Percentiles rank a stretch among this genome's conserved stretches.
Conservation (phyloP, 92 coral and sea anemone species). For the Nematostella vectensis region DNA sequence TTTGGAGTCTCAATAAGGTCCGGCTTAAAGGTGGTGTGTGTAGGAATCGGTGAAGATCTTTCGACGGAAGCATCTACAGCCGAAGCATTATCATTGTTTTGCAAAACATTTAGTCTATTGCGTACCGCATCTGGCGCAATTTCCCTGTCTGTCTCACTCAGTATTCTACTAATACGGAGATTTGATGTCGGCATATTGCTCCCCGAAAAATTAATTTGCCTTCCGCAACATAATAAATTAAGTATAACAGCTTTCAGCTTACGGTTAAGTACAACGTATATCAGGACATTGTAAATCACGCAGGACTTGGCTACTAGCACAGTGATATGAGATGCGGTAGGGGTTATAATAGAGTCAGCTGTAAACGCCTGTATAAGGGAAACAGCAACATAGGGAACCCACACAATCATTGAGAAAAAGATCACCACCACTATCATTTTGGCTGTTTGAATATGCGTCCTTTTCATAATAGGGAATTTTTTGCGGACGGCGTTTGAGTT, state of each 20-base stretch:
- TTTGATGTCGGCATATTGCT: constrained; percentile 17
- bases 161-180: constrained; percentile 42
- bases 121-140: constrained; percentile 39
- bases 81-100: constrained; percentile 19
- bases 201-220: constrained; percentile 10
- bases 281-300: constrained; percentile 90
- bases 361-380: constrained; percentile 65
- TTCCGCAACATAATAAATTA: constrained; percentile 65
- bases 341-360: constrained; percentile 37
- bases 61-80: constrained; percentile 3
- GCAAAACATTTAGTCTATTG: constrained; percentile 40
- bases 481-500: constrained; percentile 28
- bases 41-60: neutral
- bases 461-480: constrained; percentile 40
- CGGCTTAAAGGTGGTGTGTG: constrained; percentile 2
- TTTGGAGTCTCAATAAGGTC: constrained; percentile 6
- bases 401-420: constrained; percentile 80
- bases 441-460: constrained; percentile 90
- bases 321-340: constrained; percentile 68
- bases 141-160: constrained; percentile 61
- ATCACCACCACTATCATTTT: constrained; percentile 82
- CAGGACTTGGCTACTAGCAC: constrained; percentile 88
- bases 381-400: constrained; percentile 79
- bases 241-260: constrained; percentile 79
- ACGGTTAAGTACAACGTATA: constrained; percentile 83